phyloP scores from a whole-genome alignment of 2,888 invertebrate genomes.

The Megamerina dolium region DNA sequence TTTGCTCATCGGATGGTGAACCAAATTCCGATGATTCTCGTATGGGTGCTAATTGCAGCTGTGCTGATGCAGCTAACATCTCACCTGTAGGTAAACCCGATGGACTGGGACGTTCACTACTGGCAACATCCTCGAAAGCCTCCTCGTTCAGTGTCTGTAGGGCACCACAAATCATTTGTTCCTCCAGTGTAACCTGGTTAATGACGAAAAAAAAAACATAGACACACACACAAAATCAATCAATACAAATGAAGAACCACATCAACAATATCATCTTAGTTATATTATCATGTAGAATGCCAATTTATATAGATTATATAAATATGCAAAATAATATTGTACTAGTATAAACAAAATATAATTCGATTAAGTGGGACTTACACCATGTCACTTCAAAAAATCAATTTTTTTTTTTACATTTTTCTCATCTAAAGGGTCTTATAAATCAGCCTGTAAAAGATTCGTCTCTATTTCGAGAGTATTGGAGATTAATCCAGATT shows the following conservation, averaged over 20 bases:
- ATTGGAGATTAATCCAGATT: no score
- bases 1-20: conserved; percentile 47
- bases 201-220: background rate
- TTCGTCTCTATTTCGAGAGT: no score
- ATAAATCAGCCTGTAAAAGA: no score
- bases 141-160: conserved; percentile 89
- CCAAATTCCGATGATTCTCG: conserved; percentile 49
- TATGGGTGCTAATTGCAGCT: conserved; percentile 50
- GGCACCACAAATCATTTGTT: conserved; percentile 92
- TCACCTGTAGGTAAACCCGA: conserved; percentile 54
- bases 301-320: no score
- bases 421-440: no score
- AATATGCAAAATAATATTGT: no score
- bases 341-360: no score
- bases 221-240: background rate
- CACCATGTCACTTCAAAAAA: no score
- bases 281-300: no score
- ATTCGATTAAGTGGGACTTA: no score
- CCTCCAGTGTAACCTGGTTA: conserved; percentile 80
- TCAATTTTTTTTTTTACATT: no score
- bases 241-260: background rate
- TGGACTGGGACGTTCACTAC: conserved; percentile 58
- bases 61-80: conserved; percentile 48
- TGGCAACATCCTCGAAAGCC: conserved; percentile 84
- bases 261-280: conserved; percentile 11